Conservation (phyloP, 2,888 invertebrate species). For the Glyphotaelius pellucidus region DNA sequence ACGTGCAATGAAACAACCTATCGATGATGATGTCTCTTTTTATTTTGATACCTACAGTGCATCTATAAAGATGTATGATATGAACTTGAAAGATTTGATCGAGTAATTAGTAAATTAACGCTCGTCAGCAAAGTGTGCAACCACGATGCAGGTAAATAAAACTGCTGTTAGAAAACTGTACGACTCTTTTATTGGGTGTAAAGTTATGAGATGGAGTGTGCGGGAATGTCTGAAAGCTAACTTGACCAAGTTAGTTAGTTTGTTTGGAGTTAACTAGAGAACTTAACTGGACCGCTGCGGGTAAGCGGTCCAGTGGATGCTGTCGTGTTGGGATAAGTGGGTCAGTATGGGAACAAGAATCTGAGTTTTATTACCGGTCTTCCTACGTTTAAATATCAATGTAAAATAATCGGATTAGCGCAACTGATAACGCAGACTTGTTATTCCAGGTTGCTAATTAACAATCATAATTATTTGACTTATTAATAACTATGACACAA, state of each 20-base stretch:
- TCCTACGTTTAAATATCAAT: not conserved
- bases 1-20: not conserved
- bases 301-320: conserved; percentile 19
- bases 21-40: not conserved
- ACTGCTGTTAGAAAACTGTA: not conserved
- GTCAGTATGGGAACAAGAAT: conserved; percentile 31
- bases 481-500: not conserved
- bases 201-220: not conserved
- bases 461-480: not conserved
- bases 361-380: not conserved
- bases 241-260: conserved; percentile 30
- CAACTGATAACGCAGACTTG: not conserved
- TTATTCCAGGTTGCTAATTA: not conserved
- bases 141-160: not conserved
- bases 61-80: not conserved
- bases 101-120: not conserved
- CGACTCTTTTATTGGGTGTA: not conserved
- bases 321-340: conserved; percentile 18
- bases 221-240: not conserved
- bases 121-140: not conserved
- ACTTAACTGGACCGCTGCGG: conserved; percentile 43
- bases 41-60: not conserved
- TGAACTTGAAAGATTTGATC: not conserved
- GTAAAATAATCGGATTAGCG: not conserved
- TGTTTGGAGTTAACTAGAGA: conserved; percentile 7